Evolutionary conservation across 2,113 vertebrate species (phyloP).

Genomic region (Crotalus horridus): DNA sequence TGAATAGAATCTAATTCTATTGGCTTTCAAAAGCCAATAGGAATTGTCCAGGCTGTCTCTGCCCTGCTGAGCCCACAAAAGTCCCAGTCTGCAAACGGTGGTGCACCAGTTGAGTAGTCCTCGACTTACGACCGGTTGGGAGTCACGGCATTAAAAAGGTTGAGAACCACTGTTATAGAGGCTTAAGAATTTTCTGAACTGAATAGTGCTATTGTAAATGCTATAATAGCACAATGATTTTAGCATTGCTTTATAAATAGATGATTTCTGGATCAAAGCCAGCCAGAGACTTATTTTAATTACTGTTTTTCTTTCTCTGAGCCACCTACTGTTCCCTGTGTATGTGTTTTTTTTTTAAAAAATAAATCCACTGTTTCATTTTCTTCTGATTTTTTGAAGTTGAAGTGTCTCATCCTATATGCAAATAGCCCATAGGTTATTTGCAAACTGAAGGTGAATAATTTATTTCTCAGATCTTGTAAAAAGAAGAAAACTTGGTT

Average conservation of each 20-base stretch:
- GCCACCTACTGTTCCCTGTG: neutral
- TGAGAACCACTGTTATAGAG: neutral
- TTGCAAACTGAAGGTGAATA: neutral
- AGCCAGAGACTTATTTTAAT: neutral
- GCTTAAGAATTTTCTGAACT: neutral
- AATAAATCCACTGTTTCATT: neutral
- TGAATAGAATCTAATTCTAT: too few relatives aligned
- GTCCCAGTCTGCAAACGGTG: too few relatives aligned
- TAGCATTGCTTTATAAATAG: neutral
- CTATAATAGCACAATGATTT: neutral
- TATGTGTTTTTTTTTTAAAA: neutral
- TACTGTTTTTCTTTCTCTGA: neutral
- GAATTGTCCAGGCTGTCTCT: too few relatives aligned
- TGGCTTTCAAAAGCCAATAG: too few relatives aligned
- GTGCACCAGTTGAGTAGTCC: too few relatives aligned
- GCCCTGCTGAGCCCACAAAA: too few relatives aligned
- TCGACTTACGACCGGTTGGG: too few relatives aligned
- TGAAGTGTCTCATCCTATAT: neutral
- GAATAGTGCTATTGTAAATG: neutral
- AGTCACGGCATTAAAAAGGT: too few relatives aligned
- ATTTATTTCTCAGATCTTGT: neutral
- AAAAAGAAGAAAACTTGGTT: neutral
- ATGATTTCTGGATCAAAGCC: neutral
- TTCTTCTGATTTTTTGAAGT: neutral
- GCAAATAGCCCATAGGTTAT: neutral